Base-by-base conservation (phyloP, 2,888 invertebrate genomes). In the Xestia sexstrigata region DNA sequence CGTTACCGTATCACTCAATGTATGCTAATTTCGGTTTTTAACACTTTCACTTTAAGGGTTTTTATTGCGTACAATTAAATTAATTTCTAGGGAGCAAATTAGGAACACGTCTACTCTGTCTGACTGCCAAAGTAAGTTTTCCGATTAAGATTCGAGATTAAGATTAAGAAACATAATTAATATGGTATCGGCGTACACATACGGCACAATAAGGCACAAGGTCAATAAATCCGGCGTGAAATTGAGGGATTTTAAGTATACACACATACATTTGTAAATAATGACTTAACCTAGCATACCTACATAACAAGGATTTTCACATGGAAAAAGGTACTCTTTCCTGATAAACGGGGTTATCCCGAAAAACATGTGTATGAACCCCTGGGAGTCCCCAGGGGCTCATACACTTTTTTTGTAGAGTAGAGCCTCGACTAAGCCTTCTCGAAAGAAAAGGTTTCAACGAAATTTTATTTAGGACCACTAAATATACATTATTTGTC, bases 401-500 rank as follows among this genome's bases (percentile, higher is more conserved):
- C 26, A 30, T 58, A 58, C 58, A 58, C 58, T 26, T 58, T 58
- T 58, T 58, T 58, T 4, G 55, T 35, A 39, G 42, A 42, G 39
- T 66, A 23, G 7, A 39, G n/a, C 58, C 15, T 60, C 47, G 47
- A 68, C 23, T 81, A 17, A 63, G 23, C 49, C 35, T 55, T 23
- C 60, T 67, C 11, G 47, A 39, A 82, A 70, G 52, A 82, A 82
- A 80, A 70, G 62, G 70, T 67, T 83, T 78, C 42, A 35, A 52
- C 47, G 5, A 82, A 69, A 69, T 69, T 42, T 35, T 82, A 58
- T 76, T 78, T 74, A 68, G 47, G 52, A 35, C 63, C 30, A 67
- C 67, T 70, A 49, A 70, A 70, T 52, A 45, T 47, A 82, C 30
- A 62, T 83, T 70, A 77, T 77, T 83, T 83, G 30, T 35, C 52